These are phyloP conservation scores for Halictus ligatus DNA, from an alignment of 2,888 invertebrate genomes.

Conservation along the genomic window DNA sequence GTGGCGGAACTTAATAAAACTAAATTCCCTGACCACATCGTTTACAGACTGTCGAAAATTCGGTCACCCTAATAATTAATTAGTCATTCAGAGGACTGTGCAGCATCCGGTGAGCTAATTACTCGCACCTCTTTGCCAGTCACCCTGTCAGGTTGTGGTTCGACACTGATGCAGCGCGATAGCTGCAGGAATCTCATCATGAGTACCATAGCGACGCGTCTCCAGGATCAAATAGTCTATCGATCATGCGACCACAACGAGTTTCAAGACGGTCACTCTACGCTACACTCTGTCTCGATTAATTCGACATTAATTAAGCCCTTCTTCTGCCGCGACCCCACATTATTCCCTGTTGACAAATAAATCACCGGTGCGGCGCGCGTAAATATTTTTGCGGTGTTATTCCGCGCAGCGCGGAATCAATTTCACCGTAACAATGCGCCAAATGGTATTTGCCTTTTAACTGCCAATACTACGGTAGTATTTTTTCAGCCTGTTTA, in stretches of 20 bases:
- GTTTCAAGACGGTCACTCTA: conserved; percentile 32
- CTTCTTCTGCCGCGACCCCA: background rate
- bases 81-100: conserved; percentile 61
- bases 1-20: background rate
- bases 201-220: conserved; percentile 26
- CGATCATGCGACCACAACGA: conserved; percentile 60
- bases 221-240: conserved; percentile 54
- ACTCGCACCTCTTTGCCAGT: conserved; percentile 73
- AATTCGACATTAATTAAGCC: conserved; percentile 49
- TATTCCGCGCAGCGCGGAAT: background rate
- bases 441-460: conserved; percentile 2
- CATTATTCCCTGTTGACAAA: background rate
- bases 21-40: background rate
- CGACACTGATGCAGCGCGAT: conserved; percentile 52
- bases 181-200: conserved; percentile 59
- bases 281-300: conserved; percentile 26
- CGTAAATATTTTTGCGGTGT: background rate
- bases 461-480: background rate
- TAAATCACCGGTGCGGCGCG: background rate
- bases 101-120: conserved; percentile 69
- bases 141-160: conserved; percentile 64
- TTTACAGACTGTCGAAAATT: conserved; percentile 41
- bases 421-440: background rate
- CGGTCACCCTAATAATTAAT: conserved; percentile 56
- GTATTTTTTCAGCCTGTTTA: background rate